Evolutionary conservation across 2,888 invertebrate genomes (phyloP).

Genomic region (Hipparchia semele): DNA sequence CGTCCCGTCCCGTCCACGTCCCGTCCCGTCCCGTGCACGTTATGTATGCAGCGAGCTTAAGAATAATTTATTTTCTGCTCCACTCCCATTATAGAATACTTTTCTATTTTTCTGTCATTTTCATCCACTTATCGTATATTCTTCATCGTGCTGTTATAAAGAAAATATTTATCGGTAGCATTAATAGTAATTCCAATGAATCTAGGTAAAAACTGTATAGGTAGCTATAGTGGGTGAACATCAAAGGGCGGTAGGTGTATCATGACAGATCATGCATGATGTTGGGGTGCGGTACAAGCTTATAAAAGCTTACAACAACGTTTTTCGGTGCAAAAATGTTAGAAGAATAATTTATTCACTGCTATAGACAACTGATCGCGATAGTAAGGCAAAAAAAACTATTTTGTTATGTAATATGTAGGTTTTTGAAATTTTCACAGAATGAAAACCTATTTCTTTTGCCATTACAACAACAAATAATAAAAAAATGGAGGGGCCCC

Average conservation of each 20-base stretch:
- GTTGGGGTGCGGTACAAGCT: constrained; percentile 25
- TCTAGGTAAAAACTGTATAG: background rate
- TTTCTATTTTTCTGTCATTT: background rate
- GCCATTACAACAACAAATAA: constrained; percentile 16
- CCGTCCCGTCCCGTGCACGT: too few relatives aligned
- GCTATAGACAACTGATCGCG: too few relatives aligned
- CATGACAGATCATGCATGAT: constrained; percentile 31
- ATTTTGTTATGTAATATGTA: too few relatives aligned
- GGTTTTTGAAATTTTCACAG: too few relatives aligned
- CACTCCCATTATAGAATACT: background rate
- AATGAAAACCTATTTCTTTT: background rate
- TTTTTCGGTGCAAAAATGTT: too few relatives aligned
- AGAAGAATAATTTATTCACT: too few relatives aligned
- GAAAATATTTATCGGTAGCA: background rate
- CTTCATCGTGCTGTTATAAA: background rate
- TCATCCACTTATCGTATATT: background rate
- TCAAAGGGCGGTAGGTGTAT: constrained; percentile 33
- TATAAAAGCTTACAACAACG: too few relatives aligned
- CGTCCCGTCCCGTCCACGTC: too few relatives aligned
- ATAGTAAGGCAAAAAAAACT: too few relatives aligned
- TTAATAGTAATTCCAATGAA: background rate
- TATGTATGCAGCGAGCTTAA: too few relatives aligned
- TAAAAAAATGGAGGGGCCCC: constrained; percentile 6
- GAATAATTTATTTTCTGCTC: constrained; percentile 19
- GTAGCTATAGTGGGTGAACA: constrained; percentile 11